Conservation (phyloP, 1,140 invertebrate species). For the Drosophila navojoa region DNA sequence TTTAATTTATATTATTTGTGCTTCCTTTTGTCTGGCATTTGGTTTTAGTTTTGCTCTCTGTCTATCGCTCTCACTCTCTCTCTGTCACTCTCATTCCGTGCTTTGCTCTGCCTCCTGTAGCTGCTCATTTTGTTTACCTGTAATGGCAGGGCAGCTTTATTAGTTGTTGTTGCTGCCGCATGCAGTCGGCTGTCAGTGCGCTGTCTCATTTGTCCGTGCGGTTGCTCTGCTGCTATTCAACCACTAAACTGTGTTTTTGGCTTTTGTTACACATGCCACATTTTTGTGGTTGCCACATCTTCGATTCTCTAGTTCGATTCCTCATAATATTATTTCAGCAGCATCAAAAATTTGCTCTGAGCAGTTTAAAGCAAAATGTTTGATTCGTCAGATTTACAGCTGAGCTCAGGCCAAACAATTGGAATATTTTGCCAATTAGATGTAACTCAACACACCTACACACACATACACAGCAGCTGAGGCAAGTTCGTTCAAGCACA, state of each 20-base stretch:
- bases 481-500: neutral
- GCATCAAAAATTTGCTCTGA: neutral
- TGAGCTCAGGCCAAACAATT: neutral
- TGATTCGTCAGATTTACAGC: neutral
- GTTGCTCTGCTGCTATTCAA: conserved; percentile 66
- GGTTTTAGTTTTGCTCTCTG: conserved; percentile 35
- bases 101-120: conserved; percentile 5
- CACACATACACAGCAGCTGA: neutral
- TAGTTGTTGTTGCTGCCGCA: conserved; percentile 41
- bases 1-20: conserved; percentile 82
- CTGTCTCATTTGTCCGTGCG: conserved; percentile 42
- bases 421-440: conserved; percentile 10
- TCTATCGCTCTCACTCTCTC: neutral
- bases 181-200: conserved; percentile 45
- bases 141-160: conserved; percentile 52
- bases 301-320: conserved; percentile 72
- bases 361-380: conserved; percentile 2
- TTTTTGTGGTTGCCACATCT: conserved; percentile 65
- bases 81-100: neutral
- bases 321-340: conserved; percentile 64
- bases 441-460: conserved; percentile 15
- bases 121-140: conserved; percentile 67
- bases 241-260: conserved; percentile 79
- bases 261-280: conserved; percentile 76
- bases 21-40: conserved; percentile 72